These are phyloP conservation scores for Plebejus argus DNA, from an alignment of 2,888 invertebrate genomes.

Conservation along the genomic window DNA sequence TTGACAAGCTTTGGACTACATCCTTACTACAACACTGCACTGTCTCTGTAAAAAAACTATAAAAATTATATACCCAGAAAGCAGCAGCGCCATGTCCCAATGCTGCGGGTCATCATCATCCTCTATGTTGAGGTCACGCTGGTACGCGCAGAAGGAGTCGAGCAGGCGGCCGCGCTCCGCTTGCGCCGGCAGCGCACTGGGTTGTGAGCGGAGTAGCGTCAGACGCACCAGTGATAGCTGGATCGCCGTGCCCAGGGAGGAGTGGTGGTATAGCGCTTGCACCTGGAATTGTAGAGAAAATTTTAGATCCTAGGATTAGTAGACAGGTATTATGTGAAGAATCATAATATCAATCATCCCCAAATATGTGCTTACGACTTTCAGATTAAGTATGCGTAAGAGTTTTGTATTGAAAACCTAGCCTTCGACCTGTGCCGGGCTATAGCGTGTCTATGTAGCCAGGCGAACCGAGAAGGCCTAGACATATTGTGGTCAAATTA, in stretches of 20 bases:
- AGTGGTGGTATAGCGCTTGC: conserved; percentile 89
- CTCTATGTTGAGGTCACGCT: conserved; percentile 83
- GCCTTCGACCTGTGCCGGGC: too few relatives aligned
- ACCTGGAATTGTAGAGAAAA: conserved; percentile 68
- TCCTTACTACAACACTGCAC: too few relatives aligned
- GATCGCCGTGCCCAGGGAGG: conserved; percentile 83
- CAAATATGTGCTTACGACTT: too few relatives aligned
- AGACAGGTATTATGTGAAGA: too few relatives aligned
- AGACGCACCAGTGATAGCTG: conserved; percentile 86
- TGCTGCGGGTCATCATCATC: conserved; percentile 85
- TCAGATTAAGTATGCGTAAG: too few relatives aligned
- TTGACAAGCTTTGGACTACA: not conserved
- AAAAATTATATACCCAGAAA: conserved; percentile 82
- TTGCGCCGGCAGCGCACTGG: conserved; percentile 81
- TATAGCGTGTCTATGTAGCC: too few relatives aligned
- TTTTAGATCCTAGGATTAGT: not conserved
- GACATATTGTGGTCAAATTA: not conserved
- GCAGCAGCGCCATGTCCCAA: conserved; percentile 90
- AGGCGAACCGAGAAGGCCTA: too few relatives aligned
- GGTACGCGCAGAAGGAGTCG: conserved; percentile 88
- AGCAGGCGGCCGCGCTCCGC: conserved; percentile 84
- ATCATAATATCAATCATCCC: too few relatives aligned
- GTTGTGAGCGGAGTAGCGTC: conserved; percentile 86
- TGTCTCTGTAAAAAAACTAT: too few relatives aligned
- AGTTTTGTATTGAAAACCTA: too few relatives aligned